A percentile compares a stretch with the other conserved stretches of the same genome.
phyloP scores from a whole-genome alignment of 2,888 invertebrate genomes.

The Scelioninae gen. 1 region DNA sequence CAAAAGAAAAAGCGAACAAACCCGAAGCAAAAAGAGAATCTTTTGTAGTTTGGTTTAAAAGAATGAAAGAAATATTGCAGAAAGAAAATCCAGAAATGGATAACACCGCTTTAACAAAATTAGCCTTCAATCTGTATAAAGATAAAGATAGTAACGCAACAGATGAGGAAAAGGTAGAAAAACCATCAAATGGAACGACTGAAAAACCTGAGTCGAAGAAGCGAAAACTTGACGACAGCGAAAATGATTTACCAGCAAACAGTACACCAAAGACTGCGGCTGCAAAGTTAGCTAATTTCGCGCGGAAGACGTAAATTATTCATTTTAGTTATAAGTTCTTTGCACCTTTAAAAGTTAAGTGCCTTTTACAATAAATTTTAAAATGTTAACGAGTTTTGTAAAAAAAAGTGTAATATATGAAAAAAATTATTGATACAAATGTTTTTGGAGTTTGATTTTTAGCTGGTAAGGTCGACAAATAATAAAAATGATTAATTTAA shows the following conservation, averaged over 20 bases:
- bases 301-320: slow-evolving; percentile 38
- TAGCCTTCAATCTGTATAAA: slow-evolving; percentile 86
- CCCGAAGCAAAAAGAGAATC: slow-evolving; percentile 83
- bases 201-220: slow-evolving; percentile 74
- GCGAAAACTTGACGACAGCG: slow-evolving; percentile 73
- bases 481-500: too few species aligned
- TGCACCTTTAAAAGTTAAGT: too few species aligned
- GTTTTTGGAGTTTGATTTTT: too few species aligned
- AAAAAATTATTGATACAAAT: too few species aligned
- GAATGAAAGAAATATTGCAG: slow-evolving; percentile 86
- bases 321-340: neutral
- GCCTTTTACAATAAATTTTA: too few species aligned
- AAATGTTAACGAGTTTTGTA: too few species aligned
- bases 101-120: slow-evolving; percentile 86
- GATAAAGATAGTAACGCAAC: slow-evolving; percentile 69
- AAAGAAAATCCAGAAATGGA: slow-evolving; percentile 86
- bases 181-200: slow-evolving; percentile 17
- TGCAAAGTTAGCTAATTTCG: slow-evolving; percentile 77
- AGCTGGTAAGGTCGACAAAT: too few species aligned
- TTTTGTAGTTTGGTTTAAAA: slow-evolving; percentile 87
- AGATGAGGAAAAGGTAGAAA: slow-evolving; percentile 31
- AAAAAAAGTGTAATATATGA: too few species aligned
- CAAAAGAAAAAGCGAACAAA: slow-evolving; percentile 20
- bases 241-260: neutral
- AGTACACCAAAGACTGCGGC: slow-evolving; percentile 61